These are phyloP conservation scores for Harmothoe impar DNA, from an alignment of 2,888 invertebrate species.

Conservation along the genomic window DNA sequence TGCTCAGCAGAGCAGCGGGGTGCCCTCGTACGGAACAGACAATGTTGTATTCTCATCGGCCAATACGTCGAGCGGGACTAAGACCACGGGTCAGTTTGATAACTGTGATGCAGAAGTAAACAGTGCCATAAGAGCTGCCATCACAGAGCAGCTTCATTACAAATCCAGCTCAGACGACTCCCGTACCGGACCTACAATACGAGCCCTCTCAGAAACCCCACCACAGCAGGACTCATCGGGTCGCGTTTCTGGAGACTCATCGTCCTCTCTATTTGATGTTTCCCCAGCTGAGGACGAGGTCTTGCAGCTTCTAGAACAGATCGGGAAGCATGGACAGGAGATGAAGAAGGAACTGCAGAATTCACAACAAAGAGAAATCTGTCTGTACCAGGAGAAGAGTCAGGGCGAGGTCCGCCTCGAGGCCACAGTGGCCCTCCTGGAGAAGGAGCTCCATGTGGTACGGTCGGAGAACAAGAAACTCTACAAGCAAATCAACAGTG, in stretches of 20 bases:
- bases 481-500: slow-evolving; percentile 38
- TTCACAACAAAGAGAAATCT: slow-evolving; percentile 43
- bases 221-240: background rate
- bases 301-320: slow-evolving; percentile 52
- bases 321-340: slow-evolving; percentile 44
- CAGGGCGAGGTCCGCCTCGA: slow-evolving; percentile 21
- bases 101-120: slow-evolving; percentile 32
- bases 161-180: slow-evolving; percentile 41
- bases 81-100: slow-evolving; percentile 13
- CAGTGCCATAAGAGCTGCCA: slow-evolving; percentile 52
- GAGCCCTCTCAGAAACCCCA: slow-evolving; percentile 34
- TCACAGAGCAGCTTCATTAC: slow-evolving; percentile 53
- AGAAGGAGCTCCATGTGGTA: slow-evolving; percentile 32
- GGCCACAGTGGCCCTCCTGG: slow-evolving; percentile 12
- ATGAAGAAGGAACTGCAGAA: slow-evolving; percentile 49
- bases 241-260: background rate
- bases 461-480: slow-evolving; percentile 47
- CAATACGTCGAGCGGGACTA: background rate
- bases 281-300: slow-evolving; percentile 62
- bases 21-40: background rate
- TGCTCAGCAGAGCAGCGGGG: background rate
- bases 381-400: slow-evolving; percentile 34
- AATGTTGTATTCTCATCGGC: background rate
- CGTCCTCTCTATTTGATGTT: slow-evolving; percentile 47
- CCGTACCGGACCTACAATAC: slow-evolving; percentile 29